Evolutionary conservation across 2,113 vertebrate genomes (phyloP).

Genomic region (Myxocyprinus asiaticus): DNA sequence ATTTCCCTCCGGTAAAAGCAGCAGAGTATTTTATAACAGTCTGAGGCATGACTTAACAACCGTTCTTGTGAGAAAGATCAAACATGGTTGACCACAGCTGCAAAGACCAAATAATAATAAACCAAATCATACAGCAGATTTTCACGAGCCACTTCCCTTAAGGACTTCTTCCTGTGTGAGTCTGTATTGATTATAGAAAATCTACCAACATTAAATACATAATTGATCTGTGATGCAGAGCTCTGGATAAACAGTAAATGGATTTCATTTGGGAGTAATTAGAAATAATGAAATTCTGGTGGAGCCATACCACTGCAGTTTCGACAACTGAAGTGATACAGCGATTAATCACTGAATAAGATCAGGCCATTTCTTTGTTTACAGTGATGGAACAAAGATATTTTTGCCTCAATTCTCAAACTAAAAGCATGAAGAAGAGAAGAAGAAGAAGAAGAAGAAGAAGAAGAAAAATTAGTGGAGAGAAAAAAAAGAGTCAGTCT

Average conservation of each 20-base stretch:
- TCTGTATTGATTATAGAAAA: constrained; percentile 50
- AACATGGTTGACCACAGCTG: constrained; percentile 24
- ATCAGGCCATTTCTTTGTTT: constrained; percentile 67
- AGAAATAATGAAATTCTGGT: constrained; percentile 72
- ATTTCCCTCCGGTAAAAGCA: constrained; percentile 41
- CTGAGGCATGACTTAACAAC: constrained; percentile 27
- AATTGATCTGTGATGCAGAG: constrained; percentile 57
- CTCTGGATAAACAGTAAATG: constrained; percentile 36
- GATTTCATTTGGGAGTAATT: constrained; percentile 59
- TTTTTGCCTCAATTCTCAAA: constrained; percentile 60
- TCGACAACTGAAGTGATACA: constrained; percentile 55
- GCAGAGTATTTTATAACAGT: constrained; percentile 24
- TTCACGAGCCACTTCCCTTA: background rate
- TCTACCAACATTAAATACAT: constrained; percentile 72
- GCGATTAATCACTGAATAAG: constrained; percentile 69
- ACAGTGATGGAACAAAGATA: constrained; percentile 58
- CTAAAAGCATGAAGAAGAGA: background rate
- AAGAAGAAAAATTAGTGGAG: no score
- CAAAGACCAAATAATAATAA: constrained; percentile 25
- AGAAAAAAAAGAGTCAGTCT: no score
- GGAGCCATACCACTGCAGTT: constrained; percentile 66
- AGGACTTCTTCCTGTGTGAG: constrained; percentile 16
- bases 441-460: no score
- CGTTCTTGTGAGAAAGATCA: constrained; percentile 33
- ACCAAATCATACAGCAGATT: constrained; percentile 17